Percentiles rank a stretch among this genome's conserved stretches.
Evolutionary conservation across 2,888 invertebrate genomes (phyloP).

Genomic region (Halocaridina rubra): DNA sequence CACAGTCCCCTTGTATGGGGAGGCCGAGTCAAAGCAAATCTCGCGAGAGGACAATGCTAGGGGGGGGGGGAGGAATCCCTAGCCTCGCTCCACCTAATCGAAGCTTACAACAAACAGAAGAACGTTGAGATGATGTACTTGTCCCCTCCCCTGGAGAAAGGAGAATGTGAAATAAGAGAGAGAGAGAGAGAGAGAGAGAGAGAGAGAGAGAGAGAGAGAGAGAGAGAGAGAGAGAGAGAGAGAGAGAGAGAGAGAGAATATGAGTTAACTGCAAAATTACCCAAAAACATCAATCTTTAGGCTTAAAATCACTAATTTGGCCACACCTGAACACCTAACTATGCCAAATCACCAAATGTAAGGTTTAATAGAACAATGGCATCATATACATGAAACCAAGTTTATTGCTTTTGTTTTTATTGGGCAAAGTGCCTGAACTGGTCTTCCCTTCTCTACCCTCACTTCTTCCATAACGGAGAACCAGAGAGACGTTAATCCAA

Average conservation of each 20-base stretch:
- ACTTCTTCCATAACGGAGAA: neutral
- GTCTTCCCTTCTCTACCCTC: neutral
- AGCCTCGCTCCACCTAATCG: too few relatives aligned
- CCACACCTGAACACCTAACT: too few relatives aligned
- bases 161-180: neutral
- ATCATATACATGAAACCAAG: neutral
- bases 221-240: neutral
- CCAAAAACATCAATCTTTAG: too few relatives aligned
- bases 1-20: too few relatives aligned
- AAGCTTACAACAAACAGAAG: too few relatives aligned
- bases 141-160: neutral
- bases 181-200: slow-evolving; percentile 4
- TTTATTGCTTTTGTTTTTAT: neutral
- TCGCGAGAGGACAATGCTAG: too few relatives aligned
- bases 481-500: neutral
- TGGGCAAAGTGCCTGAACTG: neutral
- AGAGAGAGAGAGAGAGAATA: neutral
- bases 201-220: neutral
- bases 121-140: too few relatives aligned
- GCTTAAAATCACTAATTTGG: too few relatives aligned
- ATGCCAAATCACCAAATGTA: too few relatives aligned
- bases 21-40: too few relatives aligned
- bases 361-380: neutral
- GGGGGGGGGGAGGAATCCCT: too few relatives aligned
- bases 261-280: neutral